Base-by-base conservation (phyloP, 2,888 invertebrate genomes). In the Apamea sordens region DNA sequence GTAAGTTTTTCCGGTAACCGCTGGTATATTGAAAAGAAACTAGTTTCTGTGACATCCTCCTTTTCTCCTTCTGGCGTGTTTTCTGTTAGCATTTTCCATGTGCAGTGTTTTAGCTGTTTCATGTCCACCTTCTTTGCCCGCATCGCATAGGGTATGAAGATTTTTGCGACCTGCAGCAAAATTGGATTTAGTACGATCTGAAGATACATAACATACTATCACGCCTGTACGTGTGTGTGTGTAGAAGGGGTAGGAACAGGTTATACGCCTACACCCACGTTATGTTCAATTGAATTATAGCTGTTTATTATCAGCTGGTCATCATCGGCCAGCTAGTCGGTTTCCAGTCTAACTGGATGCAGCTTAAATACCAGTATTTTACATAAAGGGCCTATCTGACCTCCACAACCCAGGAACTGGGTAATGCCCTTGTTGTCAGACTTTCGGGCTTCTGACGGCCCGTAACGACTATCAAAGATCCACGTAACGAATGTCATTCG, bases 81-180 rank as follows among this genome's bases (percentile, higher is more conserved):
- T 36, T 94, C 94, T 0, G 96, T 97, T 15, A 98, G 94, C 84
- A 98, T 93, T 64, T 97, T 97, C 98, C 98, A 98, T 84, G 98
- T 98, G 75, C 97, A 97, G n/a, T 97, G 95, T 92, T 99, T 99
- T 68, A 99, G 94, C 91, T 98, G 98, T 90, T 98, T 98, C 97
- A 99, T 99, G 91, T 99, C 98, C 65, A 99, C 97, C 80, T 98
- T 98, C 92, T 99, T 99, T 10, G 99, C 98, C 77, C 98, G 97
- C 94, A 98, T 98, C 10, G 99, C 98, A 93, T 98, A 99, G 0
- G 98, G 97, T 82, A 99, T 98, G 90, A 98, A 97, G 70, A 98
- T 97, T 95, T 98, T 98, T 7, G 97, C 97, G 10, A 98, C 97
- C 98, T 98, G 92, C 4, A 50, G 10, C 1, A 64, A 50, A 0